These are phyloP conservation scores for Caenorhabditis plicata DNA, from an alignment of 2,888 invertebrate species.

Conservation along the genomic window DNA sequence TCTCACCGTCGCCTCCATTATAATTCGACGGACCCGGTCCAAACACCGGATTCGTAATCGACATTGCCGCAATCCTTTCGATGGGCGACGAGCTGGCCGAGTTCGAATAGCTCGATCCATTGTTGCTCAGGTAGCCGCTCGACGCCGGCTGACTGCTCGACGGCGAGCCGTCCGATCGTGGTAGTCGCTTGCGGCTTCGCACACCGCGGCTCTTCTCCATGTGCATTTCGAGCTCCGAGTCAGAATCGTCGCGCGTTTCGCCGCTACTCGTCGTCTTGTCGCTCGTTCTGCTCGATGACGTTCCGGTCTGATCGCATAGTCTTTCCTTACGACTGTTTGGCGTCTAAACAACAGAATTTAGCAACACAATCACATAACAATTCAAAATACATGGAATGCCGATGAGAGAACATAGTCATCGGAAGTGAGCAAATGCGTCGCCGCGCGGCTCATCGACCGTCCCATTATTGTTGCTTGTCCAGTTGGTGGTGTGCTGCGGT, in stretches of 20 bases:
- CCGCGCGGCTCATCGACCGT: slow-evolving; percentile 31
- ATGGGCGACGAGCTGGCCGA: slow-evolving; percentile 50
- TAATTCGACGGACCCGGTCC: slow-evolving; percentile 32
- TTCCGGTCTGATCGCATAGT: slow-evolving; percentile 43
- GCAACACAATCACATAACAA: not conserved
- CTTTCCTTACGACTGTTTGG: slow-evolving; percentile 25
- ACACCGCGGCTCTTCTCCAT: slow-evolving; percentile 20
- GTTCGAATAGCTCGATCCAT: slow-evolving; percentile 43
- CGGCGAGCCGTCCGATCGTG: slow-evolving; percentile 23
- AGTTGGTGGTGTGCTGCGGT: slow-evolving; percentile 45
- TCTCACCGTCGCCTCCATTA: slow-evolving; percentile 9
- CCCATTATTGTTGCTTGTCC: slow-evolving; percentile 46
- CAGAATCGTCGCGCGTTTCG: slow-evolving; percentile 41
- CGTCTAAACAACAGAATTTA: slow-evolving; percentile 9
- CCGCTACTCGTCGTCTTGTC: slow-evolving; percentile 40
- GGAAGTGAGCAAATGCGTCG: slow-evolving; percentile 48
- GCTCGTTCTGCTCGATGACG: slow-evolving; percentile 35
- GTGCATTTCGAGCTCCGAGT: slow-evolving; percentile 37
- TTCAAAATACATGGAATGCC: slow-evolving; percentile 33
- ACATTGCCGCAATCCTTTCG: slow-evolving; percentile 38
- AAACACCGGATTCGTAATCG: slow-evolving; percentile 46
- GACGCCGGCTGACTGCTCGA: slow-evolving; percentile 44
- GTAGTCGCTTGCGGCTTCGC: slow-evolving; percentile 29
- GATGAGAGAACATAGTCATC: slow-evolving; percentile 59
- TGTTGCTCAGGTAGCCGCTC: slow-evolving; percentile 62